Conservation (phyloP, 2,888 invertebrate genomes). For the Philopedon plagiatum region DNA sequence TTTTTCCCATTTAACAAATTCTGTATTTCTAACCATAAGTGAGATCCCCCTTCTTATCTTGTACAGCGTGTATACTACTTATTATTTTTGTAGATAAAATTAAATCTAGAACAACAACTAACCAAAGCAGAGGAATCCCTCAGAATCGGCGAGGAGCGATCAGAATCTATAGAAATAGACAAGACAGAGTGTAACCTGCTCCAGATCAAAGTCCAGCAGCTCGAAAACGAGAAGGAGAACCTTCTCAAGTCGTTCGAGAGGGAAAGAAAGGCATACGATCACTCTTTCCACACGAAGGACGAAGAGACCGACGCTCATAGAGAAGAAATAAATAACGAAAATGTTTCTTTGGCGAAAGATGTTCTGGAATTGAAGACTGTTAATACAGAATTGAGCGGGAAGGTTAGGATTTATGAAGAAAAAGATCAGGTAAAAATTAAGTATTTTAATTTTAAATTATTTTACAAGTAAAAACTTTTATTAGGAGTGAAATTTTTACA, state of each 20-base stretch:
- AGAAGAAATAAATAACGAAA: conserved; percentile 49
- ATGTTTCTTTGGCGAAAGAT: conserved; percentile 51
- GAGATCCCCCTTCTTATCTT: too few relatives aligned
- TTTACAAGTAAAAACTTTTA: too few relatives aligned
- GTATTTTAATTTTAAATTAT: too few relatives aligned
- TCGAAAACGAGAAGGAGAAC: conserved; percentile 52
- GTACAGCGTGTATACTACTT: neutral
- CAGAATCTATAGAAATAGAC: conserved; percentile 51
- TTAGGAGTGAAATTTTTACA: too few relatives aligned
- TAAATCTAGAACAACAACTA: conserved; percentile 48
- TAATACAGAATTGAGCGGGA: conserved; percentile 45
- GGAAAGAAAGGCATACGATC: conserved; percentile 47
- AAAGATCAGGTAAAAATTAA: conserved; percentile 46
- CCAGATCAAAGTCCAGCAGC: conserved; percentile 53
- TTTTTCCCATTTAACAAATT: too few relatives aligned
- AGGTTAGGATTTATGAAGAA: conserved; percentile 51
- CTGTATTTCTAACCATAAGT: too few relatives aligned
- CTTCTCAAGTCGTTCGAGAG: conserved; percentile 51
- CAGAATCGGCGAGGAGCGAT: conserved; percentile 53
- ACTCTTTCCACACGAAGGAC: conserved; percentile 43
- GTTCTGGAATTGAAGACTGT: conserved; percentile 48
- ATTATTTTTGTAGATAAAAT: conserved; percentile 46
- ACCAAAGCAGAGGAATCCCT: conserved; percentile 51
- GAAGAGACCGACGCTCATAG: conserved; percentile 41
- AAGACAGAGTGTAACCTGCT: conserved; percentile 53